Evolutionary conservation across 2,797 vertebrate species (phyloP).

Genomic region (Acanthurus lineatus): DNA sequence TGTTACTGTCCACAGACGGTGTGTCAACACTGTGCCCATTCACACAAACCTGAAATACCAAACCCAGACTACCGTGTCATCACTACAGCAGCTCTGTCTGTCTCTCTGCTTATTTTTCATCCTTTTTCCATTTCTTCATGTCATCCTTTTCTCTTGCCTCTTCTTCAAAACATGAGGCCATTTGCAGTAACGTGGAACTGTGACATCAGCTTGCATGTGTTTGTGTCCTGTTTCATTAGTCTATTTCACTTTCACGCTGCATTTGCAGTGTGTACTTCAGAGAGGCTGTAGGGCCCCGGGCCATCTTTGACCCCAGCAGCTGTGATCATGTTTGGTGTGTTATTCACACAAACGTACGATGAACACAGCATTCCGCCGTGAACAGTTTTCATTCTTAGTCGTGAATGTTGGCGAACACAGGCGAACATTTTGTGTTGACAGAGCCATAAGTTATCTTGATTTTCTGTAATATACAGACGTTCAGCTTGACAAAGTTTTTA

Average conservation of each 20-base stretch:
- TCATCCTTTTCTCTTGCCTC: constrained; percentile 46
- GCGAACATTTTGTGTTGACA: constrained; percentile 53
- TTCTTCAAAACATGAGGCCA: constrained; percentile 40
- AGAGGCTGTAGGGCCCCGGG: constrained; percentile 27
- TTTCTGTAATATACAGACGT: constrained; percentile 19
- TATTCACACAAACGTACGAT: constrained; percentile 45
- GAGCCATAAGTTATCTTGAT: constrained; percentile 27
- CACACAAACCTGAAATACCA: constrained; percentile 77
- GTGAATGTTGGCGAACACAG: constrained; percentile 75
- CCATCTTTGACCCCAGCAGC: constrained; percentile 61
- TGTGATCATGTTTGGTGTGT: constrained; percentile 40
- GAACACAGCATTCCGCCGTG: constrained; percentile 15
- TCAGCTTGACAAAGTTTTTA: constrained; percentile 1
- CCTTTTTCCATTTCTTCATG: constrained; percentile 54
- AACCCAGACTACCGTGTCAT: constrained; percentile 71
- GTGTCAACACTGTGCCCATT: constrained; percentile 76
- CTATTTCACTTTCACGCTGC: constrained; percentile 15
- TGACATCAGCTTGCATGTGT: constrained; percentile 20
- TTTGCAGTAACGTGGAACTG: constrained; percentile 21
- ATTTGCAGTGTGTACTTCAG: constrained; percentile 32
- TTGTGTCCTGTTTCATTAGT: constrained; percentile 21
- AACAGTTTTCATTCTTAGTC: constrained; percentile 60
- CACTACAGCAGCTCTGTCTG: constrained; percentile 52
- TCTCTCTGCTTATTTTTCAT: constrained; percentile 55
- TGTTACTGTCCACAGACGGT: constrained; percentile 73